Evolutionary conservation across 2,888 invertebrate genomes (phyloP), one percentile per base, ranked within the genome.

Genomic region (Sesia bembeciformis): DNA sequence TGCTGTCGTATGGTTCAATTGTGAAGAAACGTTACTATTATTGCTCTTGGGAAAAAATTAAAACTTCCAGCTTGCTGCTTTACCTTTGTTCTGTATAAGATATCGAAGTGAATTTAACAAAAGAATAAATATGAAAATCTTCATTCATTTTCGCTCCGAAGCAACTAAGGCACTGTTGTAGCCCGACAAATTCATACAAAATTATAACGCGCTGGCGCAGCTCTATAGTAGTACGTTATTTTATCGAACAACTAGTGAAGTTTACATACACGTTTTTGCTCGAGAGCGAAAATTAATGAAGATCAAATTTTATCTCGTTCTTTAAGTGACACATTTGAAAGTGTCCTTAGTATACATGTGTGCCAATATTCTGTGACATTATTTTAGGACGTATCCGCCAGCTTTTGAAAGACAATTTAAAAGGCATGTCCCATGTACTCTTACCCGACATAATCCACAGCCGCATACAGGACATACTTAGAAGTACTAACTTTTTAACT

Each of bases 351-450:
- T 46, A 1, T 39, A 40, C 4, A n/a, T 6, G 5, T 49, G 43
- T n/a, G 5, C 39, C 40, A 43, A 51, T n/a, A 39, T 40, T 8
- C 6, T 7, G 4, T 39, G 40, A 50, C 23, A 42, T 46, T 43
- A 39, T 74, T 76, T 5, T 63, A 88, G 88, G 88, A 2, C 72
- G 88, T 53, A 80, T 88, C 5, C 75, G 87, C 3, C 81, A 80
- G 66, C 57, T 70, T 0, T 58, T 87, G 8, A 76, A 63, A 59
- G 74, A 76, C 4, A 75, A 73, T 8, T 62, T 87, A 0, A 78
- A 76, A 64, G 82, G 81, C 7, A 74, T 81, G 6, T 68, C 78
- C 0, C 72, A 75, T 0, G 40, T 55, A 1, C 39, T 79, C 5
- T 62, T 78, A 4, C 84, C 87, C 3, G 84, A 85, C 5, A 71